phyloP scores from a whole-genome alignment of 2,888 invertebrate genomes.

The Eupithecia subfuscata region DNA sequence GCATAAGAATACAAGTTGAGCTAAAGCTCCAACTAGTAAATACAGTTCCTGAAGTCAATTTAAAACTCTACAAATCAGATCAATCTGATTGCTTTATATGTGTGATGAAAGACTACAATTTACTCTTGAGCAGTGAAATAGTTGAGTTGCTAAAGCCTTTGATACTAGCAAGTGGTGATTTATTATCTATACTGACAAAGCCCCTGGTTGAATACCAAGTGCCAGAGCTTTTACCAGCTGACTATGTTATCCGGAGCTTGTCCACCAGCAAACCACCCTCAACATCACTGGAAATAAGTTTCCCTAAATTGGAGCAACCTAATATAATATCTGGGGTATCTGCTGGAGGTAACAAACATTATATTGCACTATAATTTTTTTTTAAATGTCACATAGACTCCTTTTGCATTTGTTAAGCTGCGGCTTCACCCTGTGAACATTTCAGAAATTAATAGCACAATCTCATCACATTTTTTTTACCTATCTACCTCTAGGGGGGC shows the following conservation, averaged over 20 bases:
- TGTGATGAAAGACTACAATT: conserved; percentile 67
- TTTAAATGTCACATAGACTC: not conserved
- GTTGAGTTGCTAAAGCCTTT: conserved; percentile 65
- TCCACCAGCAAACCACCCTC: conserved; percentile 51
- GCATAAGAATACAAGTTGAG: conserved; percentile 54
- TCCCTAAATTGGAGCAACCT: conserved; percentile 75
- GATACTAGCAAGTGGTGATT: conserved; percentile 58
- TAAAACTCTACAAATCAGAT: conserved; percentile 62
- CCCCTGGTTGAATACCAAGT: conserved; percentile 72
- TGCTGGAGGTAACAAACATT: conserved; percentile 71
- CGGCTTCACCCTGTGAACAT: no score
- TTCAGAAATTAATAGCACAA: no score
- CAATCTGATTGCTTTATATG: conserved; percentile 62
- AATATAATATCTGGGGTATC: conserved; percentile 77
- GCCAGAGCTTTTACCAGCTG: conserved; percentile 47
- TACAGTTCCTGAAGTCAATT: conserved; percentile 59
- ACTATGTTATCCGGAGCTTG: conserved; percentile 64
- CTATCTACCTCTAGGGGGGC: no score
- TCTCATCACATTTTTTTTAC: no score
- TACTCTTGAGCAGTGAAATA: conserved; percentile 70
- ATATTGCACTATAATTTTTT: not conserved
- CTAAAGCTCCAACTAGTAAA: conserved; percentile 58
- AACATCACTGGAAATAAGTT: conserved; percentile 47
- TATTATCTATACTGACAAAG: conserved; percentile 67
- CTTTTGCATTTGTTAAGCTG: no score